Percentiles rank a stretch among this genome's conserved stretches.
Evolutionary conservation across 2,888 invertebrate genomes (phyloP).

Genomic region (Barypeithes pellucidus): DNA sequence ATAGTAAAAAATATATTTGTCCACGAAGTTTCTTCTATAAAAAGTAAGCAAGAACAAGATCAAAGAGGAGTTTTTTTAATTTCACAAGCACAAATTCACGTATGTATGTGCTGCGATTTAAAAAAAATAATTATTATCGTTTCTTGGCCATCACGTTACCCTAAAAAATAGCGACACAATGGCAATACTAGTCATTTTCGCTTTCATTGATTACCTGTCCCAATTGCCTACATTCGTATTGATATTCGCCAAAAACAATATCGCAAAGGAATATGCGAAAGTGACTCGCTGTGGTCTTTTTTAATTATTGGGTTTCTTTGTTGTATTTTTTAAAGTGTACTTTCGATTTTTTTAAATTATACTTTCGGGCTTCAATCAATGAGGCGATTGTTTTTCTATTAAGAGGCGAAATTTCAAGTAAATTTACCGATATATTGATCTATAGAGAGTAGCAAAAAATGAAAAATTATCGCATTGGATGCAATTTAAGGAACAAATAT

Average conservation of each 20-base stretch:
- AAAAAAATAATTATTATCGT: too few relatives aligned
- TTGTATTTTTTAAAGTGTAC: neutral
- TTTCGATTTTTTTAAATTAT: neutral
- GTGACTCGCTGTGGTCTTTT: conserved; percentile 7
- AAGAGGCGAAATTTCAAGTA: neutral
- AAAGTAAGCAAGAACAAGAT: too few relatives aligned
- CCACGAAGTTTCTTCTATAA: too few relatives aligned
- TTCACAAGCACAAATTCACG: too few relatives aligned
- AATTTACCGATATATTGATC: too few relatives aligned
- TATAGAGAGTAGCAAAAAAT: too few relatives aligned
- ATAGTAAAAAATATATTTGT: too few relatives aligned
- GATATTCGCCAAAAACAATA: conserved; percentile 23
- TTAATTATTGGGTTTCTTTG: conserved; percentile 2
- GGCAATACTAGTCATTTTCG: conserved; percentile 57
- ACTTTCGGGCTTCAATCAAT: neutral
- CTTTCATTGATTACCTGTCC: conserved; percentile 62
- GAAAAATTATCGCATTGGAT: too few relatives aligned
- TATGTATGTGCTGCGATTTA: too few relatives aligned
- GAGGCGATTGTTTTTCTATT: neutral
- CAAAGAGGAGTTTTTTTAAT: too few relatives aligned
- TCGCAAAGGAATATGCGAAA: conserved; percentile 30
- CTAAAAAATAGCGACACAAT: neutral
- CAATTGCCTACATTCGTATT: conserved; percentile 61
- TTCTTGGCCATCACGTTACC: conserved; percentile 10
- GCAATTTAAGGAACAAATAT: too few relatives aligned